phyloP scores from a whole-genome alignment of 2,888 invertebrate genomes.

The Drosophila sordidula region DNA sequence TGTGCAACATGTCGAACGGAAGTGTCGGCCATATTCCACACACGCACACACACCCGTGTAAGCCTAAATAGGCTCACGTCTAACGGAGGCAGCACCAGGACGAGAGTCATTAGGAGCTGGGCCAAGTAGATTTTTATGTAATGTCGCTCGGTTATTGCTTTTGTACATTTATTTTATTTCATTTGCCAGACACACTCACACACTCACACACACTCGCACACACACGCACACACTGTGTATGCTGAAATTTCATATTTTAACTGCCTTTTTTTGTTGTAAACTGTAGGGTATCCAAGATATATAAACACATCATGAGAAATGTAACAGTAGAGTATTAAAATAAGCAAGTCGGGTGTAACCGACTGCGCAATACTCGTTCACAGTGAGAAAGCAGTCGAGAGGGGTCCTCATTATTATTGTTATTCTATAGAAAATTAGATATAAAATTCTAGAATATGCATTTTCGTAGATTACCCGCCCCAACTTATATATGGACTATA shows the following conservation, averaged over 20 bases:
- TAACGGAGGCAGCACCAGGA: slow-evolving; percentile 35
- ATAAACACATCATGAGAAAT: neutral
- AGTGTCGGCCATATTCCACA: slow-evolving; percentile 79
- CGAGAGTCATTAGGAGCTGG: slow-evolving; percentile 72
- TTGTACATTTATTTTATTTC: slow-evolving; percentile 79
- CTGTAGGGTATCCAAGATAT: slow-evolving; percentile 23
- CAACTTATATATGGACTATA: no score
- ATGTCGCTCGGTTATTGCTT: slow-evolving; percentile 80
- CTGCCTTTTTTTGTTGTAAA: slow-evolving; percentile 18
- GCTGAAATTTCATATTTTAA: slow-evolving; percentile 46
- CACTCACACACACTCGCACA: slow-evolving; percentile 13
- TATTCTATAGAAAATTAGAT: no score
- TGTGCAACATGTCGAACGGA: slow-evolving; percentile 82
- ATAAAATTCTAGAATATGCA: no score
- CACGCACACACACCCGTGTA: slow-evolving; percentile 25
- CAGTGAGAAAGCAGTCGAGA: no score
- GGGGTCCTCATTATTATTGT: no score
- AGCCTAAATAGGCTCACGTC: slow-evolving; percentile 73
- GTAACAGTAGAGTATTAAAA: neutral
- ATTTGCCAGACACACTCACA: slow-evolving; percentile 55
- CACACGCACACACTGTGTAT: neutral
- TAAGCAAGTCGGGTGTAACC: no score
- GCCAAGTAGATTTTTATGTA: slow-evolving; percentile 81
- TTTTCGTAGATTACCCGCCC: no score
- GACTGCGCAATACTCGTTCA: no score